Evolutionary conservation across 2,113 vertebrate genomes (phyloP).

Genomic region (Noturus placidus): DNA sequence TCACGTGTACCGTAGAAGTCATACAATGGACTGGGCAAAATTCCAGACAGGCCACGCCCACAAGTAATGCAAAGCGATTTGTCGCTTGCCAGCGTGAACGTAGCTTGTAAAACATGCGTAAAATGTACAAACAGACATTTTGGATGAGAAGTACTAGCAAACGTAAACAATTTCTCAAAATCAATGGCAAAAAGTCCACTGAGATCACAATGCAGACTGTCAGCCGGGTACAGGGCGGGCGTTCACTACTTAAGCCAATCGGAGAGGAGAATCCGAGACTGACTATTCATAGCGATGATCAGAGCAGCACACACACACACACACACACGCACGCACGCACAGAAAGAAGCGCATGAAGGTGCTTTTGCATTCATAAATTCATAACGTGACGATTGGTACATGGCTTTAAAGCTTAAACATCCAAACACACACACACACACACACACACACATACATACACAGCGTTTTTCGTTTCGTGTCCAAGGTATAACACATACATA

Average conservation of each 20-base stretch:
- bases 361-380: slow-evolving; percentile 62
- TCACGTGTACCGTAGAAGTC: background rate
- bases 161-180: background rate
- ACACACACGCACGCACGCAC: background rate
- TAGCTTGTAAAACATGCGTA: background rate
- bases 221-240: slow-evolving; percentile 11
- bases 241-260: slow-evolving; percentile 9
- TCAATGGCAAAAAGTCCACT: background rate
- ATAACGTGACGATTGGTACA: slow-evolving; percentile 58
- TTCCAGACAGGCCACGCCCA: background rate
- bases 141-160: background rate
- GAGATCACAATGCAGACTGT: slow-evolving; percentile 27
- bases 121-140: background rate
- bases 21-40: background rate
- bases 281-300: slow-evolving; percentile 32
- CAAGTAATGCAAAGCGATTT: background rate
- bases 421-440: slow-evolving; percentile 35
- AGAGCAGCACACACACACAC: slow-evolving; percentile 34
- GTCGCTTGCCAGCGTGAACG: background rate
- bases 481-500: slow-evolving; percentile 19
- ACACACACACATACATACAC: slow-evolving; percentile 12
- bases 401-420: slow-evolving; percentile 71
- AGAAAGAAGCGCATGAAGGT: slow-evolving; percentile 51
- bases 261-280: slow-evolving; percentile 38
- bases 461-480: slow-evolving; percentile 18